A percentile compares a stretch with the other conserved stretches of the same genome.
Conservation (phyloP, 30 jellyfish, hydroid and myxozoan genomes). For the Morbakka virulenta region DNA sequence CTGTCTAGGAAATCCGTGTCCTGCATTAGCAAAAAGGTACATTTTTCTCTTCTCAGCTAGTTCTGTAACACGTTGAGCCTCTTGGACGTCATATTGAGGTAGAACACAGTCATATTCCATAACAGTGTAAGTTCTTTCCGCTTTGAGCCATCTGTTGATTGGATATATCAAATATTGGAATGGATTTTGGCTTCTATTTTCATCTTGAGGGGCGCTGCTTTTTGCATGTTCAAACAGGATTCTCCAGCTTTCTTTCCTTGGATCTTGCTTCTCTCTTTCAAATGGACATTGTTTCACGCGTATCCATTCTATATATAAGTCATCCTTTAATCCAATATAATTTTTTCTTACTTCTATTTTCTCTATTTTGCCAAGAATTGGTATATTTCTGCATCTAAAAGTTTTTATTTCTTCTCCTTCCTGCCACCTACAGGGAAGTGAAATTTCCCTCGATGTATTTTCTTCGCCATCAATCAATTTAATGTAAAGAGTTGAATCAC, state of each 20-base stretch:
- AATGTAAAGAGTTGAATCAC: slow-evolving; percentile 78
- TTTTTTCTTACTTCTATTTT: slow-evolving; percentile 74
- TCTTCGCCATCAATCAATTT: slow-evolving; percentile 69
- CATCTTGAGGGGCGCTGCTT: too few species aligned
- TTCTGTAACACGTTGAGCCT: slow-evolving; percentile 67
- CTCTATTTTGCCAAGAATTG: slow-evolving; percentile 50
- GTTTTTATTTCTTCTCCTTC: slow-evolving; percentile 79
- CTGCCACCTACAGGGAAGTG: slow-evolving; percentile 77
- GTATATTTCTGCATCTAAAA: slow-evolving; percentile 66
- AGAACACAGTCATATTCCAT: slow-evolving; percentile 63
- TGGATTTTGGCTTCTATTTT: too few species aligned
- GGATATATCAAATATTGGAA: slow-evolving; percentile 40
- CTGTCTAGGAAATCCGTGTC: slow-evolving; percentile 82
- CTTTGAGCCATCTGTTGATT: slow-evolving; percentile 86
- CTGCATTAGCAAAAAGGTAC: slow-evolving; percentile 41
- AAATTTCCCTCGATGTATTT: slow-evolving; percentile 62
- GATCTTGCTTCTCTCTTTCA: too few species aligned
- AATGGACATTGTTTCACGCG: slow-evolving; percentile 36
- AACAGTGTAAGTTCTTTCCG: slow-evolving; percentile 36
- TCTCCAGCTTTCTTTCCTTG: too few species aligned
- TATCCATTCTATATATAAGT: slow-evolving; percentile 85
- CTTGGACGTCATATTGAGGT: slow-evolving; percentile 86
- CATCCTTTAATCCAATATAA: slow-evolving; percentile 75
- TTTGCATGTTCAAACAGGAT: too few species aligned
- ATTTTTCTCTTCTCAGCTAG: slow-evolving; percentile 59